A percentile compares a stretch with the other conserved stretches of the same genome.
phyloP scores from a whole-genome alignment of 92 coral and sea anemone species.

The Siderastrea siderea region DNA sequence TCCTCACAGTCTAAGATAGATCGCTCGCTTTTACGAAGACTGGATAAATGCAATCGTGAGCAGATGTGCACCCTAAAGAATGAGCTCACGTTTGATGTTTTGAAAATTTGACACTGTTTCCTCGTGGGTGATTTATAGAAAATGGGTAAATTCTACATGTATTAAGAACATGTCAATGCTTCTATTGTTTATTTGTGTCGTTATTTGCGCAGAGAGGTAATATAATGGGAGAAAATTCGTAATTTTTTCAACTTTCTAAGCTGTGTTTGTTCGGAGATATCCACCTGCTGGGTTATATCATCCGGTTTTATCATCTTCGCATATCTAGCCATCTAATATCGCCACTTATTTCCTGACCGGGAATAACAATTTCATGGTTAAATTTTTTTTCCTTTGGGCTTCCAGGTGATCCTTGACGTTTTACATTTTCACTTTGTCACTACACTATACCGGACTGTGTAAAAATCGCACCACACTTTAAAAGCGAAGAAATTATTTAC shows the following conservation, averaged over 20 bases:
- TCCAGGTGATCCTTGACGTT: background rate
- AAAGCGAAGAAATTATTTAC: no score
- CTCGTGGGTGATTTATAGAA: background rate
- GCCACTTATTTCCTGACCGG: background rate
- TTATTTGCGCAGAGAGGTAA: background rate
- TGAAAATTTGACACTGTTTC: background rate
- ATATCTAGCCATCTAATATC: background rate
- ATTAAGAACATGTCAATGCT: background rate
- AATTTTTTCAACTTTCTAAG: background rate
- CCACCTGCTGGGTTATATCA: slow-evolving; percentile 1
- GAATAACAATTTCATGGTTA: background rate
- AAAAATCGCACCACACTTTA: background rate
- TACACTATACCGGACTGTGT: background rate
- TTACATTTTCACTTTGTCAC: background rate
- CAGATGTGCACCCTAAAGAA: background rate
- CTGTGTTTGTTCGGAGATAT: background rate
- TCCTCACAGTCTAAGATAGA: no score
- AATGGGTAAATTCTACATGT: background rate
- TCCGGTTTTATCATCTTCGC: background rate
- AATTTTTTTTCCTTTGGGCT: no score
- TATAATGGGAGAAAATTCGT: background rate
- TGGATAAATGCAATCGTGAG: no score
- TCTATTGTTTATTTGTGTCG: background rate
- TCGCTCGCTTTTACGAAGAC: background rate
- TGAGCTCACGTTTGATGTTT: background rate